Conservation (phyloP, 1,140 invertebrate species). For the Anoplolepis gracilipes region DNA sequence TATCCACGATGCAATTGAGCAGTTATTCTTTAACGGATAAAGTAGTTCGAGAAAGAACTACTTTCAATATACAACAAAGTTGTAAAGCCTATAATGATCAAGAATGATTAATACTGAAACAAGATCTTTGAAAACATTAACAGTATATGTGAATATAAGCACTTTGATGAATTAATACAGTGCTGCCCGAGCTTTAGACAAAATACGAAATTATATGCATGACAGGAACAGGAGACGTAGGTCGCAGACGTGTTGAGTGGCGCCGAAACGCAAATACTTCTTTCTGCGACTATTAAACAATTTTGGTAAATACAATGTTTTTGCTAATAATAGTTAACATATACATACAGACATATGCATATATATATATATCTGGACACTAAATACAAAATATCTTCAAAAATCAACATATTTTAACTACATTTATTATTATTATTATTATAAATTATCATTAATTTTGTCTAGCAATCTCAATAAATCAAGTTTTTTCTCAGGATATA, state of each 20-base stretch:
- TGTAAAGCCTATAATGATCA: slow-evolving; percentile 70
- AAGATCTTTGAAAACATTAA: slow-evolving; percentile 50
- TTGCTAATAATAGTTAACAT: not conserved
- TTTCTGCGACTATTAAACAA: slow-evolving; percentile 20
- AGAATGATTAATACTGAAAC: slow-evolving; percentile 74
- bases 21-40: slow-evolving; percentile 84
- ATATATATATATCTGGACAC: not conserved
- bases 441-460: not conserved
- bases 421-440: not conserved
- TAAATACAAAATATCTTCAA: not conserved
- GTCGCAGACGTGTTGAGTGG: slow-evolving; percentile 86
- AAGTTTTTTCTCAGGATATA: not conserved
- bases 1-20: slow-evolving; percentile 80
- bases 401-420: not conserved
- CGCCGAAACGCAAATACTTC: slow-evolving; percentile 83
- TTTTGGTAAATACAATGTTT: slow-evolving; percentile 28
- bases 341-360: not conserved
- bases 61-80: slow-evolving; percentile 71
- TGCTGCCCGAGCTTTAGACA: slow-evolving; percentile 59
- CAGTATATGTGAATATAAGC: slow-evolving; percentile 25
- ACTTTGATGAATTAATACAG: slow-evolving; percentile 24
- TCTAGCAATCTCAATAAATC: not conserved
- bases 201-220: slow-evolving; percentile 85
- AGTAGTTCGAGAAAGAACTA: slow-evolving; percentile 77
- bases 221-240: slow-evolving; percentile 85